phyloP scores from a whole-genome alignment of 2,113 vertebrate genomes.

The Trogon surrucura region DNA sequence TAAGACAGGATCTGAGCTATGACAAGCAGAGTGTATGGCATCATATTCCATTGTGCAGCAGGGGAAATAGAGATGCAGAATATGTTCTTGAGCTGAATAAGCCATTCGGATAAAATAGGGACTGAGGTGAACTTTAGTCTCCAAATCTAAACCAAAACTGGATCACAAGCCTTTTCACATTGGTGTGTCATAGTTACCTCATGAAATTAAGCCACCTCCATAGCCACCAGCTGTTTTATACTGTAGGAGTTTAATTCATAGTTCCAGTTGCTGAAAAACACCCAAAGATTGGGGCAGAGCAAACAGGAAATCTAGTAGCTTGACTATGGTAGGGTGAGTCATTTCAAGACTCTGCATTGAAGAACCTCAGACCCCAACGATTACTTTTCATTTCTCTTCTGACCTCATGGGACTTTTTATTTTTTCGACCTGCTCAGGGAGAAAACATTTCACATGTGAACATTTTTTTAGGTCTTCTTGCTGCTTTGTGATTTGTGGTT shows the following conservation, averaged over 20 bases:
- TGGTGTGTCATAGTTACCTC: background rate
- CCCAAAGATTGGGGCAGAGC: background rate
- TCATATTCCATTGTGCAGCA: conserved; percentile 34
- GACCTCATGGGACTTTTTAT: conserved; percentile 27
- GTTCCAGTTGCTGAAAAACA: conserved; percentile 18
- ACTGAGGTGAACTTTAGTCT: conserved; percentile 16
- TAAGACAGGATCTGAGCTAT: conserved; percentile 41
- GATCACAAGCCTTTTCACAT: background rate
- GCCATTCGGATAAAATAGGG: background rate
- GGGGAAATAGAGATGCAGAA: conserved; percentile 38
- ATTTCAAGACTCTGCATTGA: background rate
- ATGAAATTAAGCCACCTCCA: background rate
- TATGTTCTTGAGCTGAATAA: conserved; percentile 41
- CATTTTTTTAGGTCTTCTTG: background rate
- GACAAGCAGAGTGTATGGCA: conserved; percentile 33
- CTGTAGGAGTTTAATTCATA: conserved; percentile 14
- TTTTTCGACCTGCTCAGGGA: background rate
- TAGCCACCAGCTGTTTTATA: background rate
- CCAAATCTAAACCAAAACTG: background rate
- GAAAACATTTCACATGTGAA: conserved; percentile 7
- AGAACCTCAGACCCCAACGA: background rate
- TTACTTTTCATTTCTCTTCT: conserved; percentile 34
- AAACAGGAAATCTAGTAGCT: conserved; percentile 20
- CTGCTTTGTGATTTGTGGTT: conserved; percentile 37
- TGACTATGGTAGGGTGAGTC: background rate